Evolutionary conservation across 1,140 invertebrate species (phyloP), one percentile per base, ranked within the genome.

Genomic region (Drosophila ananassae): DNA sequence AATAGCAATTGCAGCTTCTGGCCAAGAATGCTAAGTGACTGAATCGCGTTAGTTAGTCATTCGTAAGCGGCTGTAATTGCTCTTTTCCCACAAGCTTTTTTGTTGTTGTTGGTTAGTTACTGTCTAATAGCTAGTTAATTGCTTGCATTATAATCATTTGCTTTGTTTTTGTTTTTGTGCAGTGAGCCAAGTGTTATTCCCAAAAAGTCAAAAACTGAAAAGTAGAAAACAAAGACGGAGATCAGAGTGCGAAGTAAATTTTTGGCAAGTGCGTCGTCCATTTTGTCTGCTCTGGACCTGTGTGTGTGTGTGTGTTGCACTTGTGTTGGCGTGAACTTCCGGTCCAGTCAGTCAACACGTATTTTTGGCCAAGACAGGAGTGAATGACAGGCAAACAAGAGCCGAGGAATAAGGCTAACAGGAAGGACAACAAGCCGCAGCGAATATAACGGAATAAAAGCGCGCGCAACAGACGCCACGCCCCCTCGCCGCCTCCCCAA

Each of bases 391-490:
- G 32, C 44, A 10, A 54, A 28, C 6, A 10, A 28, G 34, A 21
- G 13, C 28, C 17, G 41, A 9, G 17, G 41, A 37, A 63, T 7
- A 28, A 22, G 13, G 9, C 21, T 13, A 46, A 5, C 53, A 41
- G 17, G 13, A 48, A 47, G 24, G 17, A 57, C 48, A 28, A 12
- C 48, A 54, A 59, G 24, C 56, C 56, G 56, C 47, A 54, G 21
- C 34, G 50, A 46, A 25, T 17, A 30, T 28, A 46, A 61, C 25
- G 25, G 24, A 52, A 22, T 34, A 76, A 76, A 72, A 73, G 79
- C 73, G 79, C 79, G 79, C 79, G 79, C 74, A 66, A 77, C 59
- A 76, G 73, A 68, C 68, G 39, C 37, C 57, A 53, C 77, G 52
- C 54, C 51, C 34, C 34, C 34, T 32, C 32, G 13, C 32, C 10